Percentiles rank a stretch among this genome's conserved stretches.
phyloP scores from a whole-genome alignment of 2,888 invertebrate genomes.

The Brachypalpus laphriformis region DNA sequence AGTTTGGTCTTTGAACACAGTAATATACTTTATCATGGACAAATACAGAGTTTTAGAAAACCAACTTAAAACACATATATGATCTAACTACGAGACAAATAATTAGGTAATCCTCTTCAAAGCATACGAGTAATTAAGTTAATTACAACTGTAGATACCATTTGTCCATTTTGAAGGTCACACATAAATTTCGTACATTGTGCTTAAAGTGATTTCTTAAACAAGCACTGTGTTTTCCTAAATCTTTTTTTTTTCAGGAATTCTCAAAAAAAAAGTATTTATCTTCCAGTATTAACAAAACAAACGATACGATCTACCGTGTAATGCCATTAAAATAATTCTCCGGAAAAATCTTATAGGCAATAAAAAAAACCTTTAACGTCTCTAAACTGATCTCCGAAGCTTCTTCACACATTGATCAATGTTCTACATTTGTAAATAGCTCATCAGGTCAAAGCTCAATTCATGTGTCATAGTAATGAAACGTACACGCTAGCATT shows the following conservation, averaged over 20 bases:
- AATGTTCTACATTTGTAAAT: not conserved
- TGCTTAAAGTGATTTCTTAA: no score
- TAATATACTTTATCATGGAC: no score
- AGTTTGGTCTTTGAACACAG: no score
- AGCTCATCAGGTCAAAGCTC: slow-evolving; percentile 52
- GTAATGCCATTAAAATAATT: not conserved
- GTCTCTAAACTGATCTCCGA: not conserved
- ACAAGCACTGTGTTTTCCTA: no score
- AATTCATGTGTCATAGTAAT: slow-evolving; percentile 21
- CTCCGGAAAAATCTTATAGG: not conserved
- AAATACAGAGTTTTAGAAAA: no score
- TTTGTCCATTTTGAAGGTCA: no score
- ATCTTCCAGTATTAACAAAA: not conserved
- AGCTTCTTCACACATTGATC: not conserved
- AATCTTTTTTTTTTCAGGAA: not conserved
- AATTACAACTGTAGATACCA: no score
- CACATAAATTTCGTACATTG: no score
- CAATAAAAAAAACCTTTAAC: not conserved
- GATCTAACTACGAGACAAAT: no score
- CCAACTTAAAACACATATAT: no score
- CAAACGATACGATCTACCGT: not conserved
- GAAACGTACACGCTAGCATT: not conserved
- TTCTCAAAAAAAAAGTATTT: not conserved
- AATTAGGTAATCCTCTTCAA: no score
- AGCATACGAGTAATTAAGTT: no score